Evolutionary conservation across 2,797 vertebrate species (phyloP).

Genomic region (Sphenodon punctatus): DNA sequence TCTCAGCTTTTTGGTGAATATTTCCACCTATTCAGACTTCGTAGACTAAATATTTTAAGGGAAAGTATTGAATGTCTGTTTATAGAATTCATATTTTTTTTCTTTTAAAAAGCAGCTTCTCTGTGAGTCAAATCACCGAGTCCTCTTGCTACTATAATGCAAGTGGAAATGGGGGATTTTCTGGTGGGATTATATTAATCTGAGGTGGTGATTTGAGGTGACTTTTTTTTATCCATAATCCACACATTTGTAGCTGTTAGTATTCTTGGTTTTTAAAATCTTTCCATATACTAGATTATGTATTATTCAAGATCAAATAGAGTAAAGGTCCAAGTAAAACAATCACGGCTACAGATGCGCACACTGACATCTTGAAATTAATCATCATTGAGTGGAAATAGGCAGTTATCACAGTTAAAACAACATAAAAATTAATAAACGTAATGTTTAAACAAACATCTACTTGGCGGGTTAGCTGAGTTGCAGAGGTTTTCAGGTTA

Average conservation of each 20-base stretch:
- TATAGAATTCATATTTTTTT: conserved; percentile 25
- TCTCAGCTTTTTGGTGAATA: conserved; percentile 17
- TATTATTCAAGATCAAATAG: background rate
- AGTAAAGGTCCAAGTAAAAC: background rate
- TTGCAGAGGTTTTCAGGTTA: background rate
- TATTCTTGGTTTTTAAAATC: background rate
- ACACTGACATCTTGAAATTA: background rate
- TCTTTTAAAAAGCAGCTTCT: conserved; percentile 3
- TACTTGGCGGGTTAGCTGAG: background rate
- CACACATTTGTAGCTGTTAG: background rate
- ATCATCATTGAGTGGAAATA: background rate
- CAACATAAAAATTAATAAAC: background rate
- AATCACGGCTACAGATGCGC: background rate
- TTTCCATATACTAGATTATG: background rate
- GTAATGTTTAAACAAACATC: background rate
- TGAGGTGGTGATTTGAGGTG: conserved; percentile 1
- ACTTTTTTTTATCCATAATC: conserved; percentile 5
- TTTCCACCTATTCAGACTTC: background rate
- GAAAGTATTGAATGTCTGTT: conserved; percentile 18
- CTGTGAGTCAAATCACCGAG: background rate
- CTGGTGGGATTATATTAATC: background rate
- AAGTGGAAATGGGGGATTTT: background rate
- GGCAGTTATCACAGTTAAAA: background rate
- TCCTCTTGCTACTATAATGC: conserved; percentile 8
- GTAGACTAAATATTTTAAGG: conserved; percentile 33